Percentiles rank a stretch among this genome's conserved stretches.
phyloP scores from a whole-genome alignment of 2,888 invertebrate genomes.

The Fabriciana adippe region DNA sequence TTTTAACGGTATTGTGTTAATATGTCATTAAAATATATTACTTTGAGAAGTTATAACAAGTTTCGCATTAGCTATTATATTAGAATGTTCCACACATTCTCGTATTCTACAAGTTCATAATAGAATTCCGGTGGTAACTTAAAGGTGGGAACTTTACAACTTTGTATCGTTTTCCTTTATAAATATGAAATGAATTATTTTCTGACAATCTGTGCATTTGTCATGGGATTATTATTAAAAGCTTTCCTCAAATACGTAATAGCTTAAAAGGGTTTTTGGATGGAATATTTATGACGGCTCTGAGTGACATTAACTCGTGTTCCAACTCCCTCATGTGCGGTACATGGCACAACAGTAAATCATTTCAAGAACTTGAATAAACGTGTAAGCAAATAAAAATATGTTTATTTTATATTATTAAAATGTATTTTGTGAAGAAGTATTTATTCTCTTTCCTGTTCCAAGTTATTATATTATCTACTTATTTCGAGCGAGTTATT shows the following conservation, averaged over 20 bases:
- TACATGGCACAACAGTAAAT: conserved; percentile 25
- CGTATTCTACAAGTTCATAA: not conserved
- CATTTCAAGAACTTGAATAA: conserved; percentile 30
- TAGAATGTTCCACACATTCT: no score
- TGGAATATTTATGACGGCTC: conserved; percentile 71
- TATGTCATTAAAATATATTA: no score
- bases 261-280: conserved; percentile 61
- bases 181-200: conserved; percentile 11
- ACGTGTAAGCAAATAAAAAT: conserved; percentile 13
- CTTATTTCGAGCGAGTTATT: no score
- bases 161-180: conserved; percentile 9
- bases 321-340: conserved; percentile 63
- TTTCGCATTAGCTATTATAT: no score
- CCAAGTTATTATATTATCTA: no score
- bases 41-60: no score
- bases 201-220: conserved; percentile 26
- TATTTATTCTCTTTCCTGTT: no score
- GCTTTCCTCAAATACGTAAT: conserved; percentile 51
- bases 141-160: not conserved
- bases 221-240: conserved; percentile 29
- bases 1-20: no score
- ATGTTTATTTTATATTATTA: not conserved
- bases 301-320: conserved; percentile 67
- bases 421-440: not conserved
- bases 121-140: not conserved